Conservation (phyloP, 2,888 invertebrate genomes). For the Chalcis sispes region DNA sequence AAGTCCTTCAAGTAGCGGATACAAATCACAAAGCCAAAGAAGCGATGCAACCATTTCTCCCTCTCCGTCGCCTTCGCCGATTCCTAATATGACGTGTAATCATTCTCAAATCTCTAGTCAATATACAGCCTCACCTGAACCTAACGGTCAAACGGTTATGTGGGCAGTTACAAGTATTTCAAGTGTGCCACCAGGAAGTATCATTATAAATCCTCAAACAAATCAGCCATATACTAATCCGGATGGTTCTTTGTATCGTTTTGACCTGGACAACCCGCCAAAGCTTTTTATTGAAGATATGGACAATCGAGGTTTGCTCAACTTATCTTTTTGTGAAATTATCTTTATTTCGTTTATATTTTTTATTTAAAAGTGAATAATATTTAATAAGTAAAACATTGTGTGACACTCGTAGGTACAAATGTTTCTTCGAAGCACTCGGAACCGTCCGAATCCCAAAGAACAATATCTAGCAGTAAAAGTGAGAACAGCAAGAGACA, state of each 20-base stretch:
- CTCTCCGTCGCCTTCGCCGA: constrained; percentile 72
- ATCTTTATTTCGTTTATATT: neutral
- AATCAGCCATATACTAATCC: constrained; percentile 86
- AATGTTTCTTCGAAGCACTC: constrained; percentile 5
- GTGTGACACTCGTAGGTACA: no score
- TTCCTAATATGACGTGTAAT: constrained; percentile 68
- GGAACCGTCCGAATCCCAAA: constrained; percentile 38
- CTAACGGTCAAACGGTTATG: constrained; percentile 78
- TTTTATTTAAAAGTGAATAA: constrained; percentile 34
- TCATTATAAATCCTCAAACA: constrained; percentile 91
- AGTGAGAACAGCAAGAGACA: constrained; percentile 47
- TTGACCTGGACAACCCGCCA: constrained; percentile 85
- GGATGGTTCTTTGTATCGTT: constrained; percentile 87
- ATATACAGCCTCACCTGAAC: constrained; percentile 66
- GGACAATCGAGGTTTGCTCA: constrained; percentile 47
- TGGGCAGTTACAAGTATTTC: constrained; percentile 94
- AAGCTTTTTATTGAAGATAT: constrained; percentile 67
- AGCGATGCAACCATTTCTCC: constrained; percentile 75
- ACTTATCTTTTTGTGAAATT: neutral
- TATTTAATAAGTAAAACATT: no score
- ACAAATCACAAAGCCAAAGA: constrained; percentile 85
- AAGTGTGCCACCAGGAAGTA: constrained; percentile 90
- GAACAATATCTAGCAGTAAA: constrained; percentile 20
- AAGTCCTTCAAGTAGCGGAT: constrained; percentile 86
- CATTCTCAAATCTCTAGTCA: constrained; percentile 74